These are phyloP conservation scores for Ctenomys sociabilis DNA, from an alignment of 2,113 vertebrate species.

Conservation along the genomic window DNA sequence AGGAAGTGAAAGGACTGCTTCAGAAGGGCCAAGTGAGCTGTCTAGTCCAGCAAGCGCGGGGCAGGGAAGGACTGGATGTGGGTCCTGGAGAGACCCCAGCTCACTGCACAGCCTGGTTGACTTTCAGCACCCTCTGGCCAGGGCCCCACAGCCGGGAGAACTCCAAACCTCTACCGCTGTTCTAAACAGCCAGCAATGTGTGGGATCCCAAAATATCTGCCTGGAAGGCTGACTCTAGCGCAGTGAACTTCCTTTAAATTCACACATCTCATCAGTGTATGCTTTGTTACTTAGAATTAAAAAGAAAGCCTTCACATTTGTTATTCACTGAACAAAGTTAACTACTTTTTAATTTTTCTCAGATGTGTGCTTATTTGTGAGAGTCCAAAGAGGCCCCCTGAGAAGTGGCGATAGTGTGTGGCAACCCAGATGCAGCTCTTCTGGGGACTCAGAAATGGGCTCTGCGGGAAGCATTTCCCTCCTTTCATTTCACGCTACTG, in stretches of 20 bases:
- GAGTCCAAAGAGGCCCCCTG: not conserved
- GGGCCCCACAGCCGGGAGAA: not conserved
- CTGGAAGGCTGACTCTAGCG: not conserved
- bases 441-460: fast-evolving
- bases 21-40: not conserved
- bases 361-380: not conserved
- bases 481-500: not conserved
- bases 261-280: not conserved
- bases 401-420: not conserved
- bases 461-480: too few relatives aligned
- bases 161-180: not conserved
- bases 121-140: not conserved
- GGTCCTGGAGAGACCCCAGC: fast-evolving
- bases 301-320: not conserved
- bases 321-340: not conserved
- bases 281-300: not conserved
- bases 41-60: fast-evolving
- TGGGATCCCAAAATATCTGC: not conserved
- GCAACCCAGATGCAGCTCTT: not conserved
- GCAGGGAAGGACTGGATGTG: not conserved
- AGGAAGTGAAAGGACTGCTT: not conserved
- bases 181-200: not conserved
- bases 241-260: not conserved
- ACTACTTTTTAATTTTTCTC: not conserved
- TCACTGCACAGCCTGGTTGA: fast-evolving